Base-by-base conservation (phyloP, 2,797 vertebrate genomes). In the Yasuhikotakia modesta region DNA sequence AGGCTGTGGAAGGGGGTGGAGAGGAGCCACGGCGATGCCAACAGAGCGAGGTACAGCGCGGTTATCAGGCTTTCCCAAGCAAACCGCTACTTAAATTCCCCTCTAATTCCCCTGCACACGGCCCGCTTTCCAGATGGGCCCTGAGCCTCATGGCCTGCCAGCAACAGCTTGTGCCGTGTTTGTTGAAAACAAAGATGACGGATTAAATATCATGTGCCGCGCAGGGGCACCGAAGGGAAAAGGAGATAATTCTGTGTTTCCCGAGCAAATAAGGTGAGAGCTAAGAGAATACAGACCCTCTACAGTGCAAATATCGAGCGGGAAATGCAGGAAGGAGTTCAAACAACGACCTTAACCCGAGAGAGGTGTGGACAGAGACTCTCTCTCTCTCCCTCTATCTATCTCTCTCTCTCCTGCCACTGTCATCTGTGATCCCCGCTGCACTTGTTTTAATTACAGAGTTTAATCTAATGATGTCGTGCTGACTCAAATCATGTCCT, bases 101-200 rank as follows among this genome's bases (percentile, higher is more conserved):
- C 88, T 89, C 89, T 91, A 87, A 85, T 91, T 87, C 89, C 89
- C 87, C 81, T 86, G 90, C 93, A 91, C 88, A 88, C 89, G 89
- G 90, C 90, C 88, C 89, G 90, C 91, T 94, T 91, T 94, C 94
- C 94, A 96, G 95, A 95, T 95, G 94, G 94, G 91, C 91, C 89
- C 85, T 88, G 87, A 90, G 91, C 90, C 92, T 90, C 86, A 88
- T 85, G 89, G 88, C 90, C 87, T 92, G 93, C 92, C 94, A 94
- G 93, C 93, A 94, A 94, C 94, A 96, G 94, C 94, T 95, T 95
- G 94, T 30, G 86, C 87, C 90, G 92, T 94, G 94, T 93, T 94
- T 92, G 94, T 90, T 92, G 94, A 94, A 95, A 95, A 95, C 94
- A 95, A 95, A 95, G 93, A 95, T 95, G 94, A 95, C 83, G 90